phyloP scores from a whole-genome alignment of 92 coral and sea anemone species.

The Porites rus region DNA sequence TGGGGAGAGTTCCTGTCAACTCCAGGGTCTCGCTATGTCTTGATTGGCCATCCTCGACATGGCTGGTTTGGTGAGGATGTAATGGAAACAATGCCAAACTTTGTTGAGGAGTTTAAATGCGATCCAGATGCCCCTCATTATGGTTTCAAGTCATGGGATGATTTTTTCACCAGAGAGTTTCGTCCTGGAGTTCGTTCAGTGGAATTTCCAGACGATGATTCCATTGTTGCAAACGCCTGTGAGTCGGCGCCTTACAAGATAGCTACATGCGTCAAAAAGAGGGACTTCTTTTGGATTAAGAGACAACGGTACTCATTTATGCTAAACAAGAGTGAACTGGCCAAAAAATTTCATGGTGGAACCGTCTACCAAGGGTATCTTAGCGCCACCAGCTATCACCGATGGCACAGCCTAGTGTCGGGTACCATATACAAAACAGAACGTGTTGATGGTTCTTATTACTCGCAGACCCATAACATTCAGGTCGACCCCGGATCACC shows the following conservation, averaged over 20 bases:
- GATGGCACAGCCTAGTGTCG: conserved; percentile 82
- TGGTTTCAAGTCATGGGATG: conserved; percentile 75
- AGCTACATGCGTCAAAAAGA: conserved; percentile 19
- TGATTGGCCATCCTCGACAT: conserved; percentile 32
- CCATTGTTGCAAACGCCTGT: conserved; percentile 72
- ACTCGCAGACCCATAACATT: conserved; percentile 58
- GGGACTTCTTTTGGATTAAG: conserved; percentile 67
- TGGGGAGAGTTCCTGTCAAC: too few relatives aligned
- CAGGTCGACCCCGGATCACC: conserved; percentile 65
- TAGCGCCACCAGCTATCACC: conserved; percentile 75
- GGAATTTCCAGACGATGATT: conserved; percentile 52
- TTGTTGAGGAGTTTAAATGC: conserved; percentile 66
- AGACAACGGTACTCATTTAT: conserved; percentile 61
- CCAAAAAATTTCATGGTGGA: conserved; percentile 70
- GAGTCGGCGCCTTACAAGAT: conserved; percentile 73
- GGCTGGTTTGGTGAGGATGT: conserved; percentile 73
- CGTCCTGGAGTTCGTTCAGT: conserved; percentile 68
- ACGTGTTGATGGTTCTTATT: conserved; percentile 72
- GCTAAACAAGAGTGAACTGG: conserved; percentile 55
- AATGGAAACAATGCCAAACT: conserved; percentile 65
- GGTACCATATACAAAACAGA: conserved; percentile 59
- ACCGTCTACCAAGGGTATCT: conserved; percentile 77
- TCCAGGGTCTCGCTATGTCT: conserved; percentile 50
- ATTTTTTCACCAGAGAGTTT: conserved; percentile 68
- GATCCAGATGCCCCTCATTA: conserved; percentile 35